Percentiles rank a stretch among this genome's conserved stretches.
These are phyloP conservation scores for Papilio protenor DNA, from an alignment of 2,888 invertebrate genomes.

Conservation along the genomic window DNA sequence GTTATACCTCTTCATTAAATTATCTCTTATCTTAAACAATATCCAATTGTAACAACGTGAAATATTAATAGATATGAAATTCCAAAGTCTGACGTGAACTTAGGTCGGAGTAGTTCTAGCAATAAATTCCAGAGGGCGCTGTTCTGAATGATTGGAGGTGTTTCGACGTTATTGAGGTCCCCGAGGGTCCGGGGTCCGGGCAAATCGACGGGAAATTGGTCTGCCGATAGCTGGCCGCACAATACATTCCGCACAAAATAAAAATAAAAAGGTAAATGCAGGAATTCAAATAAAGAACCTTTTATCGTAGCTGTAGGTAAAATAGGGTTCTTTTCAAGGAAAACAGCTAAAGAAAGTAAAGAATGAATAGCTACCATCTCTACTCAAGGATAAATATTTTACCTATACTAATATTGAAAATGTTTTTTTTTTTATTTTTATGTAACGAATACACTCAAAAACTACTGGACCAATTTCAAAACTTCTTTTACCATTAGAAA, in stretches of 20 bases:
- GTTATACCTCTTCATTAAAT: neutral
- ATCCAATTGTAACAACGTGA: too few relatives aligned
- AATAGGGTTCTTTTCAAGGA: neutral
- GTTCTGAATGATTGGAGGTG: constrained; percentile 31
- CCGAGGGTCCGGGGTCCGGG: neutral
- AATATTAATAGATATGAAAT: too few relatives aligned
- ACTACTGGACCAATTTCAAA: too few relatives aligned
- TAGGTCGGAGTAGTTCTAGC: neutral
- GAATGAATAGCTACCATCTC: neutral
- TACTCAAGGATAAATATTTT: neutral
- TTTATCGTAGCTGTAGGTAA: neutral
- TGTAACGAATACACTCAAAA: too few relatives aligned
- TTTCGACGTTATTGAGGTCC: constrained; percentile 18
- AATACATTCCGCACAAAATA: constrained; percentile 25
- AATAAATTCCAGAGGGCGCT: constrained; percentile 36
- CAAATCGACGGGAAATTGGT: constrained; percentile 35
- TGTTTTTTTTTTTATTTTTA: too few relatives aligned
- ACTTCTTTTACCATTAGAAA: too few relatives aligned
- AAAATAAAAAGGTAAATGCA: constrained; percentile 13
- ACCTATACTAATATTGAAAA: neutral
- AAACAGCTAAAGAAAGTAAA: neutral
- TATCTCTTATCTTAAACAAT: too few relatives aligned
- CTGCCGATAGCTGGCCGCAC: constrained; percentile 13
- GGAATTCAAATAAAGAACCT: constrained; percentile 13
- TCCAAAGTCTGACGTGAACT: neutral